Percentiles rank a stretch among this genome's conserved stretches.
Evolutionary conservation across 1,140 invertebrate genomes (phyloP).

Genomic region (Cydia strobilella): DNA sequence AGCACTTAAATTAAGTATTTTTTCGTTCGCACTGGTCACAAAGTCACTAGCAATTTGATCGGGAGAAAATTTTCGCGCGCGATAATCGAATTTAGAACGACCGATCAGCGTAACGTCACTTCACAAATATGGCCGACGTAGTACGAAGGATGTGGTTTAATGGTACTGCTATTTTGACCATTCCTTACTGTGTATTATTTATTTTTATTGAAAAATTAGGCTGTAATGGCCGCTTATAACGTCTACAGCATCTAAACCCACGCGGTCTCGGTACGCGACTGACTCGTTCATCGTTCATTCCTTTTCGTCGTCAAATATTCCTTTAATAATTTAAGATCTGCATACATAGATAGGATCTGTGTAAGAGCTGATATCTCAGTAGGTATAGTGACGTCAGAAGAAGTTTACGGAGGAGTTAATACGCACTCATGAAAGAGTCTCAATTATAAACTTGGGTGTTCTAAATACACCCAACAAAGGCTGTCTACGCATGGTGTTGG

Average conservation of each 20-base stretch:
- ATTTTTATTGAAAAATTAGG: slow-evolving; percentile 76
- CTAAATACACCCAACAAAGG: slow-evolving; percentile 21
- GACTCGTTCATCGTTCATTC: slow-evolving; percentile 48
- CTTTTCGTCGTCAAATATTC: slow-evolving; percentile 70
- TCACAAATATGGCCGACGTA: slow-evolving; percentile 50
- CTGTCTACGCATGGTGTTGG: not conserved
- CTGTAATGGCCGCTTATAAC: slow-evolving; percentile 61
- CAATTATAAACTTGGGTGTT: slow-evolving; percentile 5
- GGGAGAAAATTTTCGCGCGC: slow-evolving; percentile 50
- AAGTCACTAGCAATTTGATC: slow-evolving; percentile 50
- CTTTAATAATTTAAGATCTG: slow-evolving; percentile 75
- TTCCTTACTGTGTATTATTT: slow-evolving; percentile 60
- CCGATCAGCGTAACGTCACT: slow-evolving; percentile 46
- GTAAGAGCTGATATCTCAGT: slow-evolving; percentile 58
- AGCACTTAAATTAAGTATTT: not conserved
- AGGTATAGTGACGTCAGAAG: slow-evolving; percentile 49
- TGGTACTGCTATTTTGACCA: slow-evolving; percentile 60
- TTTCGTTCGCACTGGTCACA: slow-evolving; percentile 35
- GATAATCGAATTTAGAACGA: slow-evolving; percentile 62
- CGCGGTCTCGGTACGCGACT: slow-evolving; percentile 66
- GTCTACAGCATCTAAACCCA: slow-evolving; percentile 58
- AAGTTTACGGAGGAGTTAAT: slow-evolving; percentile 51
- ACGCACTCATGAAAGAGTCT: not conserved
- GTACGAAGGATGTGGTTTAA: slow-evolving; percentile 50
- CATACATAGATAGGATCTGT: slow-evolving; percentile 56